phyloP scores from a whole-genome alignment of 2,113 vertebrate species.

The Falco punctatus region DNA sequence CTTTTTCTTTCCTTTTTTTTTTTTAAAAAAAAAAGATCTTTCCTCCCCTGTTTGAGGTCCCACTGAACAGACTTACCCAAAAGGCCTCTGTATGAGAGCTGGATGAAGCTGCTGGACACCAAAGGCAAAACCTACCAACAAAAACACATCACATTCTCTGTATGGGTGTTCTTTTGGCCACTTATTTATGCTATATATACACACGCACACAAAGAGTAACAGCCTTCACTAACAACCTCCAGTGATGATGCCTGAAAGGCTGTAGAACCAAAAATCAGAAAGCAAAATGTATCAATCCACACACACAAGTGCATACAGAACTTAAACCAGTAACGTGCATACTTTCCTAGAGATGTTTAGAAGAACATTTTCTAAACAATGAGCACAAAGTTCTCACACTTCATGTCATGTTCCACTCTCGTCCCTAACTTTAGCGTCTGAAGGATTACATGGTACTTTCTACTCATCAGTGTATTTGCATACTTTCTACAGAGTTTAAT shows the following conservation, averaged over 20 bases:
- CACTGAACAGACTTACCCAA: conserved; percentile 86
- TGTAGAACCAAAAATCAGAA: background rate
- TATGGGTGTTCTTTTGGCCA: background rate
- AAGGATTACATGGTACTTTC: background rate
- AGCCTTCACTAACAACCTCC: background rate
- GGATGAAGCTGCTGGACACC: conserved; percentile 98
- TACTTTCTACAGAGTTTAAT: background rate
- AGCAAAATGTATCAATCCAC: background rate
- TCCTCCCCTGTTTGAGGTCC: conserved; percentile 45
- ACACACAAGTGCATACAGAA: background rate
- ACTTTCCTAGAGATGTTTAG: background rate
- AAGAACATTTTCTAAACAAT: background rate
- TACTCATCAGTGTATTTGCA: background rate
- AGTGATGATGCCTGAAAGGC: background rate
- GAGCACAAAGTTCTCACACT: background rate
- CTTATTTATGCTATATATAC: background rate
- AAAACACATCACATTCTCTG: conserved; percentile 70
- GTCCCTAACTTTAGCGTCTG: background rate
- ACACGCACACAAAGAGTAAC: background rate
- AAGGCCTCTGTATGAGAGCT: conserved; percentile 98
- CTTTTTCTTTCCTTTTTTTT: background rate
- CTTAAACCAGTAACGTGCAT: background rate
- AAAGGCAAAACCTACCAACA: conserved; percentile 93
- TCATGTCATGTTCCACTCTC: background rate
- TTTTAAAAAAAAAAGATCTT: background rate